Conservation (phyloP, 2,113 vertebrate species). For the Mirza zaza region DNA sequence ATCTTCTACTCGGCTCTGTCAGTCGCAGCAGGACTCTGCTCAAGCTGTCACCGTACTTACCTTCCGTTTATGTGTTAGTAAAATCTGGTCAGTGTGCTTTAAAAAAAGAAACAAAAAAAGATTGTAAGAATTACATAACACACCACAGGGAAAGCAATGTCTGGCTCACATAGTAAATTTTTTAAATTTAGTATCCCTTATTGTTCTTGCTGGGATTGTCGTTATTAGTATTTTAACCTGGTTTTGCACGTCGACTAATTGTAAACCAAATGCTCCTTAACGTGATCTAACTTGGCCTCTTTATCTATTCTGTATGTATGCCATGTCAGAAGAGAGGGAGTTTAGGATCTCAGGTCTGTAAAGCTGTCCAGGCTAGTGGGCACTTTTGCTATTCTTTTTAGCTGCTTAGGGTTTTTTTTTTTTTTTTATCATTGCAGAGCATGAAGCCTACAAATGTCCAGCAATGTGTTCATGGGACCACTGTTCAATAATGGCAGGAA, state of each 20-base stretch:
- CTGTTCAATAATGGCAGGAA: background rate
- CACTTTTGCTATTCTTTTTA: background rate
- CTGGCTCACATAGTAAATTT: accelerated
- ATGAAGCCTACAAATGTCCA: background rate
- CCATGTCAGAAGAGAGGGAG: background rate
- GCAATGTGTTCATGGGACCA: no score
- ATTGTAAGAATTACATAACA: background rate
- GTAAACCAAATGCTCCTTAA: background rate
- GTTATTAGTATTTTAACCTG: background rate
- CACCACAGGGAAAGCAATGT: background rate
- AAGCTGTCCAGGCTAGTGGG: accelerated
- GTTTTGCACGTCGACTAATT: background rate
- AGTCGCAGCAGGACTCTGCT: accelerated
- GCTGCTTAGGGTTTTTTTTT: background rate
- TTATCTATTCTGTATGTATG: background rate
- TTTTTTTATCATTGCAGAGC: background rate
- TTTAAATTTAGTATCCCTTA: background rate
- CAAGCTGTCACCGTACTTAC: background rate
- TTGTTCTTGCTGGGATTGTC: no score
- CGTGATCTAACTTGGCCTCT: background rate
- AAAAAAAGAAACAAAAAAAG: no score
- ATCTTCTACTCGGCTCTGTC: background rate
- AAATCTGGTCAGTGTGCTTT: background rate
- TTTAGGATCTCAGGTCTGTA: background rate
- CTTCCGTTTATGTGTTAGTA: background rate